Evolutionary conservation across 1,140 invertebrate genomes (phyloP), one percentile per base, ranked within the genome.

Genomic region (Anadara kagoshimensis): DNA sequence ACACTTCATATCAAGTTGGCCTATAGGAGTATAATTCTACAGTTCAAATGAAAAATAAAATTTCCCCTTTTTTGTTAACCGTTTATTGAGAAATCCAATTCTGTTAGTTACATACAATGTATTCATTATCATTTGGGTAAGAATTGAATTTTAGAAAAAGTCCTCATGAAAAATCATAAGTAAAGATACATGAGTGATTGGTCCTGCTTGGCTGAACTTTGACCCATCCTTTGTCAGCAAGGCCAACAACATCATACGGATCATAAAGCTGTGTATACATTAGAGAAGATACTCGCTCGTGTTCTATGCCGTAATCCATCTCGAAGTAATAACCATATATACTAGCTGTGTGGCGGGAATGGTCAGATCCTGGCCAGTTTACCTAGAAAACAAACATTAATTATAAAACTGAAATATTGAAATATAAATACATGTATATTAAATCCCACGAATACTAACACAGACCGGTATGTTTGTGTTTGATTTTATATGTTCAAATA

Each of bases 251-350:
- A 51, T 81, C 65, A 22, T 79, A 73, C 3, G 77, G 76, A 51
- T 84, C 81, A 44, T 68, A 83, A 10, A 83, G 63, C 69, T 76
- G 76, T 29, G 64, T 74, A 53, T 84, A 84, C 24, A 72, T 45
- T 12, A 84, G 66, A 26, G 77, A 77, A 1, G 70, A 43, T 10
- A 84, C 73, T 41, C 73, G 59, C 4, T 78, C 57, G 69, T 84
- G 73, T 22, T 75, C 43, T 11, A 58, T 22, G 8, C 83, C 83
- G 53, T 76, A 84, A 22, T 79, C 81, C 16, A 69, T 5, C 66
- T 84, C 83, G 67, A 76, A 84, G 49, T 83, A 84, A 62, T 84
- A 84, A 12, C 83, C 83, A 72, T 77, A 67, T 10, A 76, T 58
- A 12, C 67, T 16, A 41, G 43, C 63, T 1, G n/a, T 53, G n/a